Evolutionary conservation across 2,113 vertebrate genomes (phyloP), one percentile per base, ranked within the genome.

Genomic region (Sterrhoptilus dennistouni): DNA sequence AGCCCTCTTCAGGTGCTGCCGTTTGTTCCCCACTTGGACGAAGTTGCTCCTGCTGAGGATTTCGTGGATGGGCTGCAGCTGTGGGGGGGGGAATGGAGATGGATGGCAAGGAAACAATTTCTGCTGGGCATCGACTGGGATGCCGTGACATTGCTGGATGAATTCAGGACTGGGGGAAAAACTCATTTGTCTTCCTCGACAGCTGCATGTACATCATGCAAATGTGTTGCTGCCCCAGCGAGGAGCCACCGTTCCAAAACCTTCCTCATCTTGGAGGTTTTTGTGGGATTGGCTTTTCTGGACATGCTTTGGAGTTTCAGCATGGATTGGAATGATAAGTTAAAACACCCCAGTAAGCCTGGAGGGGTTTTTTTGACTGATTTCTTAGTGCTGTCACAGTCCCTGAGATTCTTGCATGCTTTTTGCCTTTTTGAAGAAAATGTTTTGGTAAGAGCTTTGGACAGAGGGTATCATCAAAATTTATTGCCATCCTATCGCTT

Each of bases 31-130:
- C 36, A 97, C 24, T 31, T 77, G 16, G 2, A 94, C 98, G 0
- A 98, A 97, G 42, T 93, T 96, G 79, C 98, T 98, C 53, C 98
- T 95, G 28, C 65, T 92, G 40, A 99, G 95, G 19, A 99, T 85
- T 92, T 99, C 98, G 1, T 98, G 94, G 80, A 99, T 98, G 12
- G 99, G 99, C 94, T 98, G 96, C 27, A 97, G 94, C 99, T 99
- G 96, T 8, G 24, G 0, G 57, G 38, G 38, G 38, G 22, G 27
- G 49, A 53, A 53, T 38, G 60, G 56, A 93, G 85, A 65, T 36
- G 61, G 42, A 91, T 53, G 57, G 72, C 68, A 45, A 1, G 63
- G 42, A 50, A 68, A 54, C 27, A 47, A 8, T 90, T 92, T 90
- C 54, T 66, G 86, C 77, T 21, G 74, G 57, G 44, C 69, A 23